Evolutionary conservation across 1,140 invertebrate genomes (phyloP).

Genomic region (Agraylea sexmaculata): DNA sequence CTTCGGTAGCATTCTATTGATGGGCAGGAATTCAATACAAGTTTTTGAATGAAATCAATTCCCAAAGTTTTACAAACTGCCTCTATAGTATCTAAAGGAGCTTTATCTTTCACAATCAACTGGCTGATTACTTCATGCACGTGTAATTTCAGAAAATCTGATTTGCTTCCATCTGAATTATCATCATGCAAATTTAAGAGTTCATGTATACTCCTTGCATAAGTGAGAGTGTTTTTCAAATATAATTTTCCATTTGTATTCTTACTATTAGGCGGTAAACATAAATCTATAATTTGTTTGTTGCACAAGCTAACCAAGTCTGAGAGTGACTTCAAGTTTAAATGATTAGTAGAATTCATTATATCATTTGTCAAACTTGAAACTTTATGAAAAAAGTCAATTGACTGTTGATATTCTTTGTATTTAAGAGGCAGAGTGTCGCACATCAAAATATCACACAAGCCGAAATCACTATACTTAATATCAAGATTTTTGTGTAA

Average conservation of each 20-base stretch:
- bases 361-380: no score
- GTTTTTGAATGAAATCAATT: constrained; percentile 36
- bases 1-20: constrained; percentile 28
- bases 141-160: constrained; percentile 30
- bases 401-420: constrained; percentile 36
- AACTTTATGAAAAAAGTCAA: constrained; percentile 33
- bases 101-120: constrained; percentile 35
- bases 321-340: constrained; percentile 26
- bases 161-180: constrained; percentile 21
- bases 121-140: constrained; percentile 36
- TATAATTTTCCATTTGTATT: constrained; percentile 31
- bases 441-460: constrained; percentile 33
- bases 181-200: constrained; percentile 28
- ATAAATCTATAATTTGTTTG: constrained; percentile 35
- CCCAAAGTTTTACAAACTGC: constrained; percentile 37
- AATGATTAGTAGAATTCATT: no score
- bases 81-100: constrained; percentile 32
- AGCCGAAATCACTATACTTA: constrained; percentile 32
- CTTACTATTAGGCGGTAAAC: constrained; percentile 26
- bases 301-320: constrained; percentile 29
- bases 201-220: constrained; percentile 33
- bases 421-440: constrained; percentile 36
- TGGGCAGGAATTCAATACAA: constrained; percentile 38
- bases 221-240: constrained; percentile 36
- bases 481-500: constrained; percentile 35